These are phyloP conservation scores for Hesperophylax magnus DNA, from an alignment of 1,140 invertebrate genomes.

Conservation along the genomic window DNA sequence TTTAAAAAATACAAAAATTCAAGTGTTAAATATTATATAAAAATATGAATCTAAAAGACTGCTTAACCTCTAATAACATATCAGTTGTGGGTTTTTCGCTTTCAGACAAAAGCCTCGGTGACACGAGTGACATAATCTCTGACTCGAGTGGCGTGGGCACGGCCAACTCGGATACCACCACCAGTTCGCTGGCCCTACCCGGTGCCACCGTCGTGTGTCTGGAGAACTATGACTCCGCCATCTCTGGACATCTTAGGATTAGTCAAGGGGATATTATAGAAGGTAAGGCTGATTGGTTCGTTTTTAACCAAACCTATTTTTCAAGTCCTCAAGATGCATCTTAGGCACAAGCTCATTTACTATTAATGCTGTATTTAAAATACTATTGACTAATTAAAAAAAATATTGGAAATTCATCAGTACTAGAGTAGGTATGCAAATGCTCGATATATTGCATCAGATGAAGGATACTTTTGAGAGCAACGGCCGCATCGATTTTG, in stretches of 20 bases:
- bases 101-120: slow-evolving; percentile 89
- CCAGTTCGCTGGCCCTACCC: slow-evolving; percentile 81
- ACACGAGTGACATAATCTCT: slow-evolving; percentile 90
- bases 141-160: slow-evolving; percentile 93
- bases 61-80: slow-evolving; percentile 56
- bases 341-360: no score
- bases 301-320: neutral
- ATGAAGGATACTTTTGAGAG: no score
- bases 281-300: slow-evolving; percentile 72
- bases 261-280: slow-evolving; percentile 92
- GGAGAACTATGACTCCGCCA: slow-evolving; percentile 82
- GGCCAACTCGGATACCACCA: slow-evolving; percentile 87
- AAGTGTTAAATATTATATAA: neutral
- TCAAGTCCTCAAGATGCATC: no score
- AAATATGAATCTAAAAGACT: neutral
- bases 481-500: no score
- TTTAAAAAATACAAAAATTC: neutral
- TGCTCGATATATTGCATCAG: no score
- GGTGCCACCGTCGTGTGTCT: slow-evolving; percentile 91
- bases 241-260: slow-evolving; percentile 84
- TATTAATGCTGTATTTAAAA: no score
- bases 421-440: no score
- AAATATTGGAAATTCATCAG: no score
- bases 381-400: no score
- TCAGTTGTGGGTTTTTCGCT: slow-evolving; percentile 60